Evolutionary conservation across 2,113 vertebrate species (phyloP).

Genomic region (Chrysemys picta): DNA sequence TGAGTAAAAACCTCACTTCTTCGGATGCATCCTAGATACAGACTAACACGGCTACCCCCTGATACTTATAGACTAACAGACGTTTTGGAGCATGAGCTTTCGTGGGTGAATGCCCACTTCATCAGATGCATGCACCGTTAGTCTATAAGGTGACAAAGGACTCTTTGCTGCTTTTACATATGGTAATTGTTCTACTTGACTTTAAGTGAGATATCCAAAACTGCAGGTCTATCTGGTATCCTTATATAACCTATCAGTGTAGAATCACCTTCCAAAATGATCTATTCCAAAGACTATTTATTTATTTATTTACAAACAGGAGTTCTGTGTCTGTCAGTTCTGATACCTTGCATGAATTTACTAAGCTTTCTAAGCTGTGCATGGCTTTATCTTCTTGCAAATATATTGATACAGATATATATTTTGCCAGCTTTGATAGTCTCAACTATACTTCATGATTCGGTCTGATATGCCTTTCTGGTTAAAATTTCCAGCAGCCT

Average conservation of each 20-base stretch:
- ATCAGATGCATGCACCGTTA: too few relatives aligned
- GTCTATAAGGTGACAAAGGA: too few relatives aligned
- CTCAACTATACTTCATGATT: rapidly evolving
- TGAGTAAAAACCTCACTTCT: too few relatives aligned
- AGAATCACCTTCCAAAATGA: not conserved
- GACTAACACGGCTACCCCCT: too few relatives aligned
- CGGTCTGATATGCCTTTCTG: not conserved
- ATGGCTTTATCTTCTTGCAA: not conserved
- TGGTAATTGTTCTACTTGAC: not conserved
- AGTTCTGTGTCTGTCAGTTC: not conserved
- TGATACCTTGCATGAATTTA: rapidly evolving
- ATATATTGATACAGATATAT: rapidly evolving
- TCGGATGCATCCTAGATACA: too few relatives aligned
- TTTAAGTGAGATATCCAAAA: not conserved
- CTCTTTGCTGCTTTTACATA: not conserved
- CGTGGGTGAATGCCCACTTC: too few relatives aligned
- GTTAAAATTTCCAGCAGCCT: rapidly evolving
- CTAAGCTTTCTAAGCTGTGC: not conserved
- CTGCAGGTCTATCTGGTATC: too few relatives aligned
- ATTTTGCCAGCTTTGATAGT: rapidly evolving
- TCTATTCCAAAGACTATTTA: not conserved
- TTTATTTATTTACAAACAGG: not conserved
- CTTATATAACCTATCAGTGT: not conserved
- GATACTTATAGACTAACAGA: too few relatives aligned
- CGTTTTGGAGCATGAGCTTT: too few relatives aligned